Evolutionary conservation across 2,113 vertebrate species (phyloP).

Genomic region (Clarias macrocephalus): DNA sequence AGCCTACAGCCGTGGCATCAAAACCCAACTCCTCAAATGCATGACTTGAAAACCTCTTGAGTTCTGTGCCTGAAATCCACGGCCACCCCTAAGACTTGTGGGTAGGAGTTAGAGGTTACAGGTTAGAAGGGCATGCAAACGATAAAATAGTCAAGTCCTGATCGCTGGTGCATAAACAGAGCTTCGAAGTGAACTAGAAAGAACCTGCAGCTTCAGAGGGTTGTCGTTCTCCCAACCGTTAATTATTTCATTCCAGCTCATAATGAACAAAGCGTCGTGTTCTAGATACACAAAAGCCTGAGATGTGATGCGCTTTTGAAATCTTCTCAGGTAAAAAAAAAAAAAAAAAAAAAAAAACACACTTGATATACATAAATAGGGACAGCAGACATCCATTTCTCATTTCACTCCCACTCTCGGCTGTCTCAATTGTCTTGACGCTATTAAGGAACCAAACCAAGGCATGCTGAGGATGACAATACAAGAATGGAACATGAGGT

Average conservation of each 20-base stretch:
- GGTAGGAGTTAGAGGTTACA: not conserved
- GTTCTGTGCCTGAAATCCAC: not conserved
- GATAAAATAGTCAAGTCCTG: not conserved
- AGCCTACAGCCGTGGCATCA: not conserved
- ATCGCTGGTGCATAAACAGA: not conserved
- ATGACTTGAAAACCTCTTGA: slow-evolving; percentile 3
- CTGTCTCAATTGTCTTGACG: not conserved
- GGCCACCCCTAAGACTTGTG: too few species aligned
- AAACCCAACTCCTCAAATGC: not conserved
- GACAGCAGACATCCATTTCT: not conserved
- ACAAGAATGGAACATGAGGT: not conserved
- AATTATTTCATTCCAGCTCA: not conserved
- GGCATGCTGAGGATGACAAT: not conserved
- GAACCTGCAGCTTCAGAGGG: not conserved
- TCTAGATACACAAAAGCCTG: not conserved
- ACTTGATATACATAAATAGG: not conserved
- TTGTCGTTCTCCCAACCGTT: not conserved
- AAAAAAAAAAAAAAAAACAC: not conserved
- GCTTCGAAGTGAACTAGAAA: not conserved
- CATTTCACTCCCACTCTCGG: not conserved
- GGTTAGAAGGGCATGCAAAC: not conserved
- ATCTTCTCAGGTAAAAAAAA: not conserved
- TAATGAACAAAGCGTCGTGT: not conserved
- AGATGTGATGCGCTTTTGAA: not conserved
- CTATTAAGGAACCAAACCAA: slow-evolving; percentile 18